These are phyloP conservation scores for Lordiphosa andalusiaca DNA, from an alignment of 2,888 invertebrate species.

Conservation along the genomic window DNA sequence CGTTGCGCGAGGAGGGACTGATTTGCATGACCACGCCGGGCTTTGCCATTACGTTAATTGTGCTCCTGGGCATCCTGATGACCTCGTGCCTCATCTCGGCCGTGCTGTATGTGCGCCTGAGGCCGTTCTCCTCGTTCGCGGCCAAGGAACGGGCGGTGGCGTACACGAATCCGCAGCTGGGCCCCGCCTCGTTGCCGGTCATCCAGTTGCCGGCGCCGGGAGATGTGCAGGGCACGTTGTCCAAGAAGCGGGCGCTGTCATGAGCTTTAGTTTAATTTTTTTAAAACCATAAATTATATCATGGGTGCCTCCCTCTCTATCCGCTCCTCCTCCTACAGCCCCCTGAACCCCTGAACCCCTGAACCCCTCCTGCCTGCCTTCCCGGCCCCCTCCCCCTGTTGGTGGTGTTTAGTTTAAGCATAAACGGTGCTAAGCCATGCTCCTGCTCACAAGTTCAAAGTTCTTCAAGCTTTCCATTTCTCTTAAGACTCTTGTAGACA, in stretches of 20 bases:
- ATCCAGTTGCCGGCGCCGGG: constrained; percentile 73
- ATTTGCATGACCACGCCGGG: constrained; percentile 98
- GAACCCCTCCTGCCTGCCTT: not conserved
- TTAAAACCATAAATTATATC: constrained; percentile 40
- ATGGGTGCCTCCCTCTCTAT: constrained; percentile 37
- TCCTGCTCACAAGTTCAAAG: constrained; percentile 14
- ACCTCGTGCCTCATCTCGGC: constrained; percentile 93
- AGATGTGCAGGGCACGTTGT: constrained; percentile 72
- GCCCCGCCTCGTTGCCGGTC: constrained; percentile 71
- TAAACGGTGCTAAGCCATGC: constrained; percentile 73
- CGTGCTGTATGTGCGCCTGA: constrained; percentile 89
- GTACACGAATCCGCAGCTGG: constrained; percentile 79
- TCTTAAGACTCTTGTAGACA: constrained; percentile 47
- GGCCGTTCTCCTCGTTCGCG: constrained; percentile 84
- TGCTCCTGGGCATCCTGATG: constrained; percentile 90
- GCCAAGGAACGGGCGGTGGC: constrained; percentile 79
- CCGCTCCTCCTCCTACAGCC: not conserved
- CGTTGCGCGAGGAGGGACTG: constrained; percentile 85
- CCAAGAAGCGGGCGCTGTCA: constrained; percentile 76
- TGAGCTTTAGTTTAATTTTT: constrained; percentile 66
- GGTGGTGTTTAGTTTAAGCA: constrained; percentile 61
- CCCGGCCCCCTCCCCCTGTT: constrained; percentile 1
- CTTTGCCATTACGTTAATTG: constrained; percentile 91
- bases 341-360: constrained; percentile 6
- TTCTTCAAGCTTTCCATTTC: constrained; percentile 16